phyloP scores from a whole-genome alignment of 2,113 vertebrate species.

The Spermophilus dauricus region DNA sequence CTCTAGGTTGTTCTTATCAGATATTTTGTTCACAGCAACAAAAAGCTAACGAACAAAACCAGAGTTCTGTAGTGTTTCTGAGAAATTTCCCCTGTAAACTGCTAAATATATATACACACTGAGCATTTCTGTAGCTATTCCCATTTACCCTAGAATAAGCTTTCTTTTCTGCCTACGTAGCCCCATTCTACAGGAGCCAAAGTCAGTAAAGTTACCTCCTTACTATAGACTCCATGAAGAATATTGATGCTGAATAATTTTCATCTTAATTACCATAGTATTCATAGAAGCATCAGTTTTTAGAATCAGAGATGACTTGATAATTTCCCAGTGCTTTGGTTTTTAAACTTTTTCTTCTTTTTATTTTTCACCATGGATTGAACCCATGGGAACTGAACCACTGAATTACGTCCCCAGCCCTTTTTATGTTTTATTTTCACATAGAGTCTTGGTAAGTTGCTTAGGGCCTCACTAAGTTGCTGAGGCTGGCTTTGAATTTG shows the following conservation, averaged over 20 bases:
- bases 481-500: too few relatives aligned
- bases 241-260: background rate
- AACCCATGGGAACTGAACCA: too few relatives aligned
- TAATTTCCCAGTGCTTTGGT: background rate
- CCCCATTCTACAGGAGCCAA: background rate
- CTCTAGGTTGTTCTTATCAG: too few relatives aligned
- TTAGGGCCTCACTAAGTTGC: too few relatives aligned
- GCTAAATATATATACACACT: background rate
- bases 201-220: background rate
- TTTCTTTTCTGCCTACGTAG: background rate
- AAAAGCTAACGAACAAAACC: too few relatives aligned
- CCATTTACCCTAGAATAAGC: background rate
- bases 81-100: background rate
- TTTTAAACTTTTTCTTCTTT: background rate
- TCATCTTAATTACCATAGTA: background rate
- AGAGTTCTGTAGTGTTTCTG: background rate
- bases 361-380: too few relatives aligned
- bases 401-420: too few relatives aligned
- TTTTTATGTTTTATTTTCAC: too few relatives aligned
- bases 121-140: background rate
- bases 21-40: too few relatives aligned
- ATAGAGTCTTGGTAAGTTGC: too few relatives aligned
- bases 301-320: background rate
- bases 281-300: background rate
- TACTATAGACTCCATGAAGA: background rate